Conservation (phyloP, 1,140 invertebrate genomes). For the Trichoplusia ni region DNA sequence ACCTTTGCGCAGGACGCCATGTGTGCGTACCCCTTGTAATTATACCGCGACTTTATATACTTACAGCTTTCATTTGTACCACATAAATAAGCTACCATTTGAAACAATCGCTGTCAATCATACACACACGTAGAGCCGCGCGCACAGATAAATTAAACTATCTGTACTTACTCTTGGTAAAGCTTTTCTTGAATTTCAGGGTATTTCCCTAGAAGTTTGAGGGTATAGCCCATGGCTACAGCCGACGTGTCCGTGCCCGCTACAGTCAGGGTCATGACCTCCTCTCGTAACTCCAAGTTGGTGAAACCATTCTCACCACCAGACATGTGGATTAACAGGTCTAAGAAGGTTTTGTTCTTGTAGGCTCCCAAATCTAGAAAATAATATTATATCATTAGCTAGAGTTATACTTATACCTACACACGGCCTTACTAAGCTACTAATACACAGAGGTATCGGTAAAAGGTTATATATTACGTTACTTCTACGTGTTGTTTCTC, state of each 20-base stretch:
- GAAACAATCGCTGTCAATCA: no score
- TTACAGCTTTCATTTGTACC: no score
- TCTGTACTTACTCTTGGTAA: conserved; percentile 59
- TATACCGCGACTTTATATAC: no score
- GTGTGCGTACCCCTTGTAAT: no score
- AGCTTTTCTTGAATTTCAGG: conserved; percentile 58
- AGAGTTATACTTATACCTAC: background rate
- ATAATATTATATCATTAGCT: background rate
- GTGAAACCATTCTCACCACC: conserved; percentile 57
- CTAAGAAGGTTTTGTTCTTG: conserved; percentile 49
- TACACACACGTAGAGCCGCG: no score
- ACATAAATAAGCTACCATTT: no score
- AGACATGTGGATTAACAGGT: conserved; percentile 55
- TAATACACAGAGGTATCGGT: no score
- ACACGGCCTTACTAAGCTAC: no score
- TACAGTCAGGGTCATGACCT: conserved; percentile 51
- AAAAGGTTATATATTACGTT: no score
- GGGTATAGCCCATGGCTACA: conserved; percentile 45
- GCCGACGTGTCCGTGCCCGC: conserved; percentile 62
- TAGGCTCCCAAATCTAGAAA: conserved; percentile 49
- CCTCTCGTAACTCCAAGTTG: conserved; percentile 56
- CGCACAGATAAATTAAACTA: background rate
- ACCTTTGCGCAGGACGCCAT: no score
- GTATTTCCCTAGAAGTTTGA: conserved; percentile 54
- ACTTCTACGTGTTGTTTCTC: no score